Evolutionary conservation across 1,140 invertebrate species (phyloP), one percentile per base, ranked within the genome.

Genomic region (Drosophila bocqueti): DNA sequence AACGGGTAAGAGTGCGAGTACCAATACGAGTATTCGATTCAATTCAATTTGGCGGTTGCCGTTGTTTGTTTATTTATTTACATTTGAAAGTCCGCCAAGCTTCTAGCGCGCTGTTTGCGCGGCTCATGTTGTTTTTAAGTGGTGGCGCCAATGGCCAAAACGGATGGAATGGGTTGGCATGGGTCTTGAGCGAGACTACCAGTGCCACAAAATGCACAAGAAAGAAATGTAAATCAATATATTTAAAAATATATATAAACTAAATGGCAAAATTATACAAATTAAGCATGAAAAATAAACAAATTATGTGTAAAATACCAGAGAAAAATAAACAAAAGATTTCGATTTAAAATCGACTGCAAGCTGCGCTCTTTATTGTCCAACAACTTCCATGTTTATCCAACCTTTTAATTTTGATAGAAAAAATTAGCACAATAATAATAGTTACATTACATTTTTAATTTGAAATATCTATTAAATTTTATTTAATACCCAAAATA

Each of bases 41-140:
- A 26, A 36, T 58, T 58, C 49, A 61, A 60, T 75, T 71, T 68
- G 63, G 47, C 67, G 63, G 31, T 55, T 43, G 67, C 67, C 47
- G 67, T 15, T 76, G 50, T 80, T 84, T 89, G 67, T 89, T 89
- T 89, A 83, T 89, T 89, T 89, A 87, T 89, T 87, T 87, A 87
- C 74, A 85, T 81, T 81, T 64, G 74, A 78, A 78, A 90, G 81
- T 89, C 84, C 84, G 78, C 73, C 84, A 83, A 89, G 84, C 85
- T 87, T 76, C 76, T 85, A 79, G 79, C 62, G 26, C 57, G 64
- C 57, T 47, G 64, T 67, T 67, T 47, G 59, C 34, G 31, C 31
- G 49, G 63, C 74, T 66, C 78, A 76, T 90, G 85, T 89, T 89
- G 81, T 71, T 90, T 85, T 89, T 89, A 89, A 89, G 85, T 89